Conservation (phyloP, 1,140 invertebrate genomes). For the Hormaphis cornu region DNA sequence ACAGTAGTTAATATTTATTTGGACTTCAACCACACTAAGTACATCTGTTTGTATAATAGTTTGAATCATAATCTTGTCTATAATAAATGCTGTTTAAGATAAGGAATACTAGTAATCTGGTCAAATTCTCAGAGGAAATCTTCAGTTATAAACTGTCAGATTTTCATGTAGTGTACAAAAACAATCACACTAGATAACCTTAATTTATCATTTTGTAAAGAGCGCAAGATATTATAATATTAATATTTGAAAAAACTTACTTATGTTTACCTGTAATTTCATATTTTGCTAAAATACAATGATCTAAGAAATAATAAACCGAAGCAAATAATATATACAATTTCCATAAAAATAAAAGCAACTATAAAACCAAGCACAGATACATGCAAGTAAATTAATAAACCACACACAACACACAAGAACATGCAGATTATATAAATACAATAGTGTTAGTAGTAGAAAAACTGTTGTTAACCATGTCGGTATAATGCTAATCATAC, state of each 20-base stretch:
- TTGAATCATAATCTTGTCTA: conserved; percentile 28
- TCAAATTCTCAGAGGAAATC: conserved; percentile 28
- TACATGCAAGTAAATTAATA: conserved; percentile 25
- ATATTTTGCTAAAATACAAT: conserved; percentile 22
- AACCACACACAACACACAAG: conserved; percentile 7
- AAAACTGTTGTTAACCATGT: conserved; percentile 10
- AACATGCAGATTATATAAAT: conserved; percentile 20
- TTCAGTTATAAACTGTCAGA: conserved; percentile 27
- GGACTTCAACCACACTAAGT: conserved; percentile 30
- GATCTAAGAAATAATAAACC: conserved; percentile 17
- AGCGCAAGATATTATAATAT: conserved; percentile 9
- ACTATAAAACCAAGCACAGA: conserved; percentile 14
- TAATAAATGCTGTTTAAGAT: conserved; percentile 23
- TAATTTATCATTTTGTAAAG: conserved; percentile 22
- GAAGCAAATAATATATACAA: conserved; percentile 1
- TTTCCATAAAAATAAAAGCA: conserved; percentile 1
- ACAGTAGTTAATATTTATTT: conserved; percentile 14
- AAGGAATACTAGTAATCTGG: conserved; percentile 25
- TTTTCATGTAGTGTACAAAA: conserved; percentile 10
- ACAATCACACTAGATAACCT: conserved; percentile 30
- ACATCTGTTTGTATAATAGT: conserved; percentile 22
- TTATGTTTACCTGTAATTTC: conserved; percentile 24
- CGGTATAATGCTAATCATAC: neutral
- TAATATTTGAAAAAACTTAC: conserved; percentile 18
- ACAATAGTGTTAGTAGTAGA: conserved; percentile 1